Evolutionary conservation across 2,797 vertebrate species (phyloP), one percentile per base, ranked within the genome.

Genomic region (Coregonus sp.): DNA sequence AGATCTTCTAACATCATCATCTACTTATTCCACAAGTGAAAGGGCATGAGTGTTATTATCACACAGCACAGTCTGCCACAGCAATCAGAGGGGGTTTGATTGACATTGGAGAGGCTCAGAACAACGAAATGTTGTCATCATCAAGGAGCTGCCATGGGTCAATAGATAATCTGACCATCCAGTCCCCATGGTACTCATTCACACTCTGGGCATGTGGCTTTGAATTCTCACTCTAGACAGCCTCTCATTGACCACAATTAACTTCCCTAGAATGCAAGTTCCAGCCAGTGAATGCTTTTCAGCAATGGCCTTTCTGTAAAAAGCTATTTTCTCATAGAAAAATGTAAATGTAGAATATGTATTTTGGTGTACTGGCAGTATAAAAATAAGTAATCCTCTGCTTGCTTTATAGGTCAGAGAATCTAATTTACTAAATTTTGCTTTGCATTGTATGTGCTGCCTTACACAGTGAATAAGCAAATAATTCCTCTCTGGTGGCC

Each of bases 401-500:
- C 40, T 40, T 40, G 40, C 40, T 7, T 7, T 40, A 40, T 9
- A 37, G 40, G 40, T 47, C 40, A 9, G 40, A 47, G 7, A 47
- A 2, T 47, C 40, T 47, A 47, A 47, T 47, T 9, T 47, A 47
- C 11, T 11, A 2, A 47, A 11, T 47, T 47, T 1, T 47, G 9
- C 40, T 12, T 65, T 37, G 31, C 1, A 5, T 0, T 14, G n/a
- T n/a, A 70, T 63, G 75, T 65, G 74, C 73, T 70, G 71, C 25
- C 63, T 47, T 47, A 47, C 40, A 47, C 40, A 47, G 40, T 47
- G 40, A 47, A 47, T 20, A 68, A 77, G 52, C 5, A 31, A 61
- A 59, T 79, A 72, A 73, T 20, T 70, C 25, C 35, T 74, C 35
- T 74, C 78, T 78, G 63, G 25, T 47, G 75, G 59, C 61, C 50